phyloP scores from a whole-genome alignment of 2,888 invertebrate genomes.

The Serrognathus titanus region DNA sequence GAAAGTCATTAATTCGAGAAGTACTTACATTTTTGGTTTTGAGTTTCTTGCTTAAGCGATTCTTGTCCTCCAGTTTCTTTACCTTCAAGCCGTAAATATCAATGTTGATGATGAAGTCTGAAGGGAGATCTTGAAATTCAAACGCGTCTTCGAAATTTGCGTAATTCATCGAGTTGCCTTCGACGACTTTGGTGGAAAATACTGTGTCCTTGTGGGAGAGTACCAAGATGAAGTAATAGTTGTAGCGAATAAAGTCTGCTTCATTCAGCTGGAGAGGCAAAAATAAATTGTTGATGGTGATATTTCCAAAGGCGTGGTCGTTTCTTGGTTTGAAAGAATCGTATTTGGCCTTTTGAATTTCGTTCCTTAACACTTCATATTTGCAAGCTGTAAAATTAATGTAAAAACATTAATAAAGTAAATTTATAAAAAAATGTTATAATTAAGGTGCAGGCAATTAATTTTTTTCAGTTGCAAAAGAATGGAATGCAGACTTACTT shows the following conservation, averaged over 20 bases:
- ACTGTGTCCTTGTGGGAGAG: conserved; percentile 38
- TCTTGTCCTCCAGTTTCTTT: conserved; percentile 31
- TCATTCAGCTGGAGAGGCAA: conserved; percentile 24
- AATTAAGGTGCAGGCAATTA: neutral
- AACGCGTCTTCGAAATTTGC: conserved; percentile 36
- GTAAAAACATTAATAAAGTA: neutral
- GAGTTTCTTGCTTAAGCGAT: conserved; percentile 33
- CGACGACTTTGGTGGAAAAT: conserved; percentile 31
- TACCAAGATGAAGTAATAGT: conserved; percentile 43
- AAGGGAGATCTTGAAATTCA: conserved; percentile 39
- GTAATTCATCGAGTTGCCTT: conserved; percentile 12
- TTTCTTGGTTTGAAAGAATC: conserved; percentile 12
- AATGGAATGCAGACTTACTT: conserved; percentile 28
- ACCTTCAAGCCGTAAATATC: conserved; percentile 45
- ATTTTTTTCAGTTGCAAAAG: too few species aligned
- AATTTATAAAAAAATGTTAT: neutral
- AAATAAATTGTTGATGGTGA: conserved; percentile 29
- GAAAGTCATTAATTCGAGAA: too few species aligned
- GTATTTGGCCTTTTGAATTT: conserved; percentile 18
- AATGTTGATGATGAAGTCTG: conserved; percentile 47
- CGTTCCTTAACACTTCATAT: conserved; percentile 17
- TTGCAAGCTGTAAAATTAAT: conserved; percentile 11
- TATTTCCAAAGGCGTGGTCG: conserved; percentile 14
- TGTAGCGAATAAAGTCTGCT: conserved; percentile 23
- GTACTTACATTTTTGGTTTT: neutral